A percentile compares a stretch with the other conserved stretches of the same genome.
phyloP scores from a whole-genome alignment of 2,113 vertebrate genomes.

The Aegotheles bennettii region DNA sequence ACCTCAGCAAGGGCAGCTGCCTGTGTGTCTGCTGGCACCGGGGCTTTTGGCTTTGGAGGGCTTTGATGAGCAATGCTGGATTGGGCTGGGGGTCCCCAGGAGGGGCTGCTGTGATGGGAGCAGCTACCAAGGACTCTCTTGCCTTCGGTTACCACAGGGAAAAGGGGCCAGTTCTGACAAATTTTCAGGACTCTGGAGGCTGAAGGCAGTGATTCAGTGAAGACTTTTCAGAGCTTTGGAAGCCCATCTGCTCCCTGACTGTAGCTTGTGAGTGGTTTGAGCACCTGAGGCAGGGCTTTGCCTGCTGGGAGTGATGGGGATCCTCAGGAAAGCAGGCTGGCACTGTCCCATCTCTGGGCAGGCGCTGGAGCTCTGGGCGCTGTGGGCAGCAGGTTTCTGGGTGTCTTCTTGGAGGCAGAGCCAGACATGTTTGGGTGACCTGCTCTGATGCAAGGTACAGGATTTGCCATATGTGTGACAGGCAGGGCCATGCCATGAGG shows the following conservation, averaged over 20 bases:
- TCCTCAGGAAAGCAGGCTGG: neutral
- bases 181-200: neutral
- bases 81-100: too few species aligned
- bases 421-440: neutral
- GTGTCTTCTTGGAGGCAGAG: neutral
- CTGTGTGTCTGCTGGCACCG: neutral
- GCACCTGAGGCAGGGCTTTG: neutral
- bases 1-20: neutral
- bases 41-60: neutral
- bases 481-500: neutral
- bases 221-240: neutral
- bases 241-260: neutral
- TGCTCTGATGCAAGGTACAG: neutral
- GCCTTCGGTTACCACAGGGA: neutral
- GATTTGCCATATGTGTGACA: neutral
- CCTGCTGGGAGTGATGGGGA: too few species aligned
- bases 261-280: neutral
- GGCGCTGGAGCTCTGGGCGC: neutral
- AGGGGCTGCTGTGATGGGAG: neutral
- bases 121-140: neutral
- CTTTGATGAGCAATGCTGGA: neutral
- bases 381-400: neutral
- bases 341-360: accelerated
- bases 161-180: neutral
- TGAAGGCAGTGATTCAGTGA: neutral